Evolutionary conservation across 2,797 vertebrate genomes (phyloP).

Genomic region (Lepidocolaptes lacrymiger): DNA sequence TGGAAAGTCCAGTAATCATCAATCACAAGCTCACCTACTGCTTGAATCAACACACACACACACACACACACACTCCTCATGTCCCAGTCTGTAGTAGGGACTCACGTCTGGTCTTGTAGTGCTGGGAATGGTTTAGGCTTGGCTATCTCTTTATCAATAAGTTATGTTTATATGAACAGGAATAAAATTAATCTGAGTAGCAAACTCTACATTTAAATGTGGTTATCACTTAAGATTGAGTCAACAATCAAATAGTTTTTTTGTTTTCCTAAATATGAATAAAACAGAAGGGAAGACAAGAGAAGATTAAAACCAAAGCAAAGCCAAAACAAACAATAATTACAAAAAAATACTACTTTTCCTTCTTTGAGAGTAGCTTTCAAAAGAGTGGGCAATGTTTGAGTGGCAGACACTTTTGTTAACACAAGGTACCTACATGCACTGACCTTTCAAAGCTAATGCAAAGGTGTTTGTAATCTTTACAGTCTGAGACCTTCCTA

Average conservation of each 20-base stretch:
- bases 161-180: not conserved
- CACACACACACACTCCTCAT: not conserved
- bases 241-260: not conserved
- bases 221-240: not conserved
- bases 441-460: slow-evolving; percentile 47
- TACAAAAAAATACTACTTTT: not conserved
- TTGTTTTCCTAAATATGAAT: not conserved
- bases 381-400: not conserved
- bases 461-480: slow-evolving; percentile 31
- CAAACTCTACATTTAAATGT: not conserved
- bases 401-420: slow-evolving; percentile 20
- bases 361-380: not conserved
- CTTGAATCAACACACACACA: not conserved
- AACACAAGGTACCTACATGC: not conserved
- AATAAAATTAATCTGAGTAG: not conserved
- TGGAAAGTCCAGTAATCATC: not conserved
- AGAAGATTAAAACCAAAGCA: not conserved
- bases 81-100: not conserved
- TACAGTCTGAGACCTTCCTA: not conserved
- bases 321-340: not conserved
- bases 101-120: not conserved
- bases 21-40: not conserved
- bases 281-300: not conserved
- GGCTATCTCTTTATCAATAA: not conserved
- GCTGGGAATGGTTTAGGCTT: not conserved